Percentiles rank a stretch among this genome's conserved stretches.
These are phyloP conservation scores for Pristionchus exspectatus DNA, from an alignment of 2,888 invertebrate genomes.

Conservation along the genomic window DNA sequence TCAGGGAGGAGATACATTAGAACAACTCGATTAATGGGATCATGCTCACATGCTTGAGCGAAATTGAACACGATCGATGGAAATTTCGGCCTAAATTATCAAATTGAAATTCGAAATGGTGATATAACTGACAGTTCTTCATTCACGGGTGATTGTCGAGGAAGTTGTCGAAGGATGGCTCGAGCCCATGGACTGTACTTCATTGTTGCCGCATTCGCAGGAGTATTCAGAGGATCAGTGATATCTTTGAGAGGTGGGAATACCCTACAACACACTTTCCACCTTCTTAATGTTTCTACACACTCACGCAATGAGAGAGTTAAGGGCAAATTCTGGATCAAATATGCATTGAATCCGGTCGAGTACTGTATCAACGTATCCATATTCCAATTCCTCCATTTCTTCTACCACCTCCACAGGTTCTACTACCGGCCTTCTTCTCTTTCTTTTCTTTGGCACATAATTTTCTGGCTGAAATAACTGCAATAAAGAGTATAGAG, in stretches of 20 bases:
- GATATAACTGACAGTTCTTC: neutral
- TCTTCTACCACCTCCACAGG: neutral
- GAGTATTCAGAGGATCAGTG: conserved; percentile 25
- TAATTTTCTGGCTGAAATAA: neutral
- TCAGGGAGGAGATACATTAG: conserved; percentile 40
- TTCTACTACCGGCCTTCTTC: neutral
- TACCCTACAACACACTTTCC: neutral
- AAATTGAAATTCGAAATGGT: neutral
- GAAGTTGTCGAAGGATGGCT: conserved; percentile 37
- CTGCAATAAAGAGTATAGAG: neutral
- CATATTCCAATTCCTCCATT: neutral
- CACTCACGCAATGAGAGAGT: neutral
- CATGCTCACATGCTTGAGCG: neutral
- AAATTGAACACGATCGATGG: conserved; percentile 22
- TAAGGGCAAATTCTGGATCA: conserved; percentile 44
- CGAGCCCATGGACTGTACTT: conserved; percentile 46
- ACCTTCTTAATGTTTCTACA: neutral
- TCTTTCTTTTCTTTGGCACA: neutral
- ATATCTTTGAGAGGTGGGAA: neutral
- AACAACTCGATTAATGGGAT: conserved; percentile 44
- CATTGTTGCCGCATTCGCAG: neutral
- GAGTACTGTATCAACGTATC: conserved; percentile 25
- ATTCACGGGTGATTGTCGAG: neutral
- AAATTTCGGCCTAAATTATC: neutral
- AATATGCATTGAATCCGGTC: conserved; percentile 15